Percentiles rank a stretch among this genome's conserved stretches.
Evolutionary conservation across 2,113 vertebrate genomes (phyloP).

Genomic region (Formicarius rufipectus): DNA sequence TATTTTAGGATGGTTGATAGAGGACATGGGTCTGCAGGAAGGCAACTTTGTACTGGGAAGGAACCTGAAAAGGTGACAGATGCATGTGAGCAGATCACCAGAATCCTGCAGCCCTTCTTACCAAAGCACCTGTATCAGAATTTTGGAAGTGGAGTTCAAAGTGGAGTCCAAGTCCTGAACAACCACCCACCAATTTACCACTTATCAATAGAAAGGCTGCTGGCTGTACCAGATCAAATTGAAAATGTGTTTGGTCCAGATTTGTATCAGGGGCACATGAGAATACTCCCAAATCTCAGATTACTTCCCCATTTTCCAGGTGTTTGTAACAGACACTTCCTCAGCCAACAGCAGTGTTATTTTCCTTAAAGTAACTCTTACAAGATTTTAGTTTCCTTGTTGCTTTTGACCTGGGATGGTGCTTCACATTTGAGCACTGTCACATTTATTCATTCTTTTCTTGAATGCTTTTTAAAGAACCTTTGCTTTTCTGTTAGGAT

Average conservation of each 20-base stretch:
- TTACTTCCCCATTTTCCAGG: not conserved
- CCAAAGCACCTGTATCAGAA: rapidly evolving
- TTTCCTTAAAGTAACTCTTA: not conserved
- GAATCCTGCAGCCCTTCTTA: not conserved
- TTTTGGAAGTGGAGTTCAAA: not conserved
- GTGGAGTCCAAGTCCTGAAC: not conserved
- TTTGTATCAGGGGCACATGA: not conserved
- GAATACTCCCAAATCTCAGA: not conserved
- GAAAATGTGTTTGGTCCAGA: not conserved
- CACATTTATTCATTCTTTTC: not conserved
- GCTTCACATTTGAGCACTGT: not conserved
- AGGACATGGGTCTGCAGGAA: not conserved
- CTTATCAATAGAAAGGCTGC: not conserved
- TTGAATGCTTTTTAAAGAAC: not conserved
- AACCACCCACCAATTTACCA: not conserved
- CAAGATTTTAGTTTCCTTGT: not conserved
- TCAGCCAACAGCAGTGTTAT: rapidly evolving
- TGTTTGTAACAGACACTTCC: not conserved
- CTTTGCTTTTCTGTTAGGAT: not conserved
- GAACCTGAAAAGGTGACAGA: not conserved
- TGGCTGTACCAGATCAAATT: not conserved
- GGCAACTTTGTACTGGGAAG: not conserved
- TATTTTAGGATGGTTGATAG: not conserved
- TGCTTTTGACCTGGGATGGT: not conserved
- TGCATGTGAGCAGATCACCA: not conserved